Evolutionary conservation across 1,140 invertebrate genomes (phyloP).

Genomic region (Zelostemma sp.): DNA sequence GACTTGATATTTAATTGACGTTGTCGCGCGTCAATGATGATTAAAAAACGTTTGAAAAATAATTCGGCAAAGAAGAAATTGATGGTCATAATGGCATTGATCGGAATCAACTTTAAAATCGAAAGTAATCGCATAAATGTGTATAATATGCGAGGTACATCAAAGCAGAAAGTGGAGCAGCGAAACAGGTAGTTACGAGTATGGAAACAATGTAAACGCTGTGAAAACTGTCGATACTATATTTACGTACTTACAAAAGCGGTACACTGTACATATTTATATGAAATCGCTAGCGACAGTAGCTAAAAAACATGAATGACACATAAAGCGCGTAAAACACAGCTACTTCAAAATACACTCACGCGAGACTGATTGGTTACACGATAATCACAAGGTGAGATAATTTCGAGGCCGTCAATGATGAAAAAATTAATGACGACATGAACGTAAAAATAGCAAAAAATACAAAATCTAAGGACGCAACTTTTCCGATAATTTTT

Average conservation of each 20-base stretch:
- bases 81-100: background rate
- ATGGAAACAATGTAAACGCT: background rate
- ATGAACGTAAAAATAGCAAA: slow-evolving; percentile 37
- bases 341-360: background rate
- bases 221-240: slow-evolving; percentile 34
- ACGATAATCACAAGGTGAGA: slow-evolving; percentile 11
- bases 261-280: slow-evolving; percentile 6
- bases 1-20: too few relatives aligned
- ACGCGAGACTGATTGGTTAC: background rate
- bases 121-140: background rate
- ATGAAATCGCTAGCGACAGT: slow-evolving; percentile 30
- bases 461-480: slow-evolving; percentile 37
- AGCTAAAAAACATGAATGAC: slow-evolving; percentile 12
- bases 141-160: background rate
- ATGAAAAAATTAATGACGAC: slow-evolving; percentile 44
- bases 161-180: slow-evolving; percentile 10
- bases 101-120: background rate
- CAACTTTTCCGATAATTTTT: slow-evolving; percentile 49
- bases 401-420: slow-evolving; percentile 14
- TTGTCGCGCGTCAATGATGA: too few relatives aligned
- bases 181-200: background rate
- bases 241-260: slow-evolving; percentile 26
- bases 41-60: too few relatives aligned
- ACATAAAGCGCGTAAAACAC: background rate
- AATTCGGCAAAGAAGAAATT: background rate